Conservation (phyloP, 2,113 vertebrate genomes). For the Colistium nudipinnis region DNA sequence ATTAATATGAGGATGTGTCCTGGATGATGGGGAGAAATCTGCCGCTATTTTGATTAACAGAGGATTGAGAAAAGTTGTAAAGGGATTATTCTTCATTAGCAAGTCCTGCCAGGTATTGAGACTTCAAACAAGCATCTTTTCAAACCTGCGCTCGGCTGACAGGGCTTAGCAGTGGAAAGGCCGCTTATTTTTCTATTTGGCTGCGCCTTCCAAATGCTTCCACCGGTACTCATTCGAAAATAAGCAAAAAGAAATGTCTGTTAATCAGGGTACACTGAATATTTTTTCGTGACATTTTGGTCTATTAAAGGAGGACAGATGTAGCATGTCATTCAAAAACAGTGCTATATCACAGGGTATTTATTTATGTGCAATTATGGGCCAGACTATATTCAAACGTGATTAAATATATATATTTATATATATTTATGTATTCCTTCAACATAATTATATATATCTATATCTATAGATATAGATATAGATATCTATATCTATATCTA, state of each 20-base stretch:
- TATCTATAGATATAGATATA: too few relatives aligned
- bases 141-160: conserved; percentile 28
- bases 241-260: neutral
- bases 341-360: too few relatives aligned
- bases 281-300: neutral
- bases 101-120: conserved; percentile 45
- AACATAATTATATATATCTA: too few relatives aligned
- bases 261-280: neutral
- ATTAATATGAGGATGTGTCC: conserved; percentile 36
- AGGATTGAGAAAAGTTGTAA: conserved; percentile 38
- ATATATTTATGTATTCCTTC: too few relatives aligned
- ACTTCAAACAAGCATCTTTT: conserved; percentile 30
- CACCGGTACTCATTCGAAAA: neutral
- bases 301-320: neutral
- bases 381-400: too few relatives aligned
- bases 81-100: conserved; percentile 54
- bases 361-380: too few relatives aligned
- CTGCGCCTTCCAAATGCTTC: neutral
- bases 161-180: conserved; percentile 25
- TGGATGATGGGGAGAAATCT: conserved; percentile 26
- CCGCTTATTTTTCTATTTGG: conserved; percentile 10
- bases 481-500: neutral
- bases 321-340: too few relatives aligned
- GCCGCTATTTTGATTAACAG: conserved; percentile 41
- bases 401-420: too few relatives aligned